phyloP scores from a whole-genome alignment of 2,888 invertebrate species.

The Acleris holmiana region DNA sequence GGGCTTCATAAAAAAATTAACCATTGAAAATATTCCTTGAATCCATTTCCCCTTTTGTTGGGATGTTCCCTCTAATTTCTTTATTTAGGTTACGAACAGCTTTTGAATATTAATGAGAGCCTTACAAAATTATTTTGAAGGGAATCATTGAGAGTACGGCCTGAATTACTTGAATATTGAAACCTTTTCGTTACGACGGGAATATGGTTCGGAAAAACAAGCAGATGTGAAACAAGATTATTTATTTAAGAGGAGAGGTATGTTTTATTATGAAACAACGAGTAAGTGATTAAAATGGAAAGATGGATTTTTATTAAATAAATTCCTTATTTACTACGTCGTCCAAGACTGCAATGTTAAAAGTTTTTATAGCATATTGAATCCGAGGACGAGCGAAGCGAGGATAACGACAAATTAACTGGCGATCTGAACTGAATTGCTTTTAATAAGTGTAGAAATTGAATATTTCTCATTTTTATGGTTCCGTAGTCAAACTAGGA shows the following conservation, averaged over 20 bases:
- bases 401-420: too few species aligned
- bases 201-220: neutral
- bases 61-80: conserved; percentile 18
- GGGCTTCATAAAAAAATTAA: neutral
- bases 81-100: conserved; percentile 20
- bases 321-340: too few species aligned
- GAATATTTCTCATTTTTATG: too few species aligned
- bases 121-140: conserved; percentile 26
- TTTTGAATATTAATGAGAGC: conserved; percentile 27
- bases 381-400: too few species aligned
- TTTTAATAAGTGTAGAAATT: too few species aligned
- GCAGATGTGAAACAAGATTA: neutral
- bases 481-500: too few species aligned
- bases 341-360: too few species aligned
- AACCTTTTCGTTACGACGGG: neutral
- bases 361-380: too few species aligned
- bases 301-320: too few species aligned
- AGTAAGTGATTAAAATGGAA: too few species aligned
- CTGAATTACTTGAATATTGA: conserved; percentile 3
- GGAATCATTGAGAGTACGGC: conserved; percentile 18
- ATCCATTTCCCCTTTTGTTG: conserved; percentile 7
- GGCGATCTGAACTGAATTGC: too few species aligned
- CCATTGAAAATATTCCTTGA: conserved; percentile 9
- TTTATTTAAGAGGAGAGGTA: neutral
- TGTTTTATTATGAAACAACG: too few species aligned